These are phyloP conservation scores for Malaclemys terrapin DNA, from an alignment of 2,113 vertebrate genomes.

Conservation along the genomic window DNA sequence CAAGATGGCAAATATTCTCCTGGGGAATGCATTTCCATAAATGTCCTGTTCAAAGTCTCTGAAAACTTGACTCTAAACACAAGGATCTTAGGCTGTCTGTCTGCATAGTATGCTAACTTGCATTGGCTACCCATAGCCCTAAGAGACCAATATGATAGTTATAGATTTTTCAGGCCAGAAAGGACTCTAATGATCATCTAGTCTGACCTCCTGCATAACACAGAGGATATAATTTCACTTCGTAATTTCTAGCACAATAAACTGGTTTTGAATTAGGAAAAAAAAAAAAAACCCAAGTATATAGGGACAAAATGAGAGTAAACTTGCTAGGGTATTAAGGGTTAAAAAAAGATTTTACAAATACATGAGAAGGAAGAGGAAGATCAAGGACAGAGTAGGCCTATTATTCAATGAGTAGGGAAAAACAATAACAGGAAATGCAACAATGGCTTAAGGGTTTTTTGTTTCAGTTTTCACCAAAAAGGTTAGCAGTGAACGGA, in stretches of 20 bases:
- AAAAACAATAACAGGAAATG: too few species aligned
- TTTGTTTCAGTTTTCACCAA: too few species aligned
- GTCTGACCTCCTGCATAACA: neutral
- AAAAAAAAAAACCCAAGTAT: neutral
- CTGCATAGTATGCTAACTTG: neutral
- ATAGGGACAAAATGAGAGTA: too few species aligned
- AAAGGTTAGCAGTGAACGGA: too few species aligned
- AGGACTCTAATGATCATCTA: neutral
- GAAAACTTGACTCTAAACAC: neutral
- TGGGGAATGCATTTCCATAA: neutral
- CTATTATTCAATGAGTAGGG: too few species aligned
- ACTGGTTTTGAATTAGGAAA: neutral
- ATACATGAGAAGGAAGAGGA: too few species aligned
- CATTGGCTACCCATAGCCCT: neutral
- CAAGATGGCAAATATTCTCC: neutral
- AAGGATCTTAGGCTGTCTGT: neutral
- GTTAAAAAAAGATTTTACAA: too few species aligned
- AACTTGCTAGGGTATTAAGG: too few species aligned
- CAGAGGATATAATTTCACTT: neutral
- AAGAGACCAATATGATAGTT: neutral
- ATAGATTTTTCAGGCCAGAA: too few species aligned
- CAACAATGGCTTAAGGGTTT: too few species aligned
- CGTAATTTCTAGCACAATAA: neutral
- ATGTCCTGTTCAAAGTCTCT: neutral
- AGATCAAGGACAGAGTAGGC: too few species aligned